These are phyloP conservation scores for Astropecten irregularis DNA, from an alignment of 53 echinoderm and acorn worm genomes.

Conservation along the genomic window DNA sequence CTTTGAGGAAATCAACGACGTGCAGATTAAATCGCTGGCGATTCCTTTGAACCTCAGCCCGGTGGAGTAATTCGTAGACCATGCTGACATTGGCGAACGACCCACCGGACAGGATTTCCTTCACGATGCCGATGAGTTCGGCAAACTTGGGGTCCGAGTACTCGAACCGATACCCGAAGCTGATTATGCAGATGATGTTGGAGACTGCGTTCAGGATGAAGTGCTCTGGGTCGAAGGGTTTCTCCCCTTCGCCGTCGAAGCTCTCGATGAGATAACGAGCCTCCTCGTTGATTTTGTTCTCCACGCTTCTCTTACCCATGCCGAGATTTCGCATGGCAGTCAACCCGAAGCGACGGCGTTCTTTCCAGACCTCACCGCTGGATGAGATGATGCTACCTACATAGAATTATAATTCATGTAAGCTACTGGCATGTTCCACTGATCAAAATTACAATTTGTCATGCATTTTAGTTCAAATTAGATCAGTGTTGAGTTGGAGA, in stretches of 20 bases:
- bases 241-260: slow-evolving; percentile 35
- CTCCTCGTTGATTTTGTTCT: slow-evolving; percentile 78
- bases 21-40: no score
- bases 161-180: slow-evolving; percentile 66
- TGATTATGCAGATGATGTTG: slow-evolving; percentile 78
- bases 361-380: slow-evolving; percentile 73
- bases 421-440: no score
- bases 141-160: slow-evolving; percentile 40
- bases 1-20: no score
- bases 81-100: neutral
- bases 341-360: slow-evolving; percentile 78
- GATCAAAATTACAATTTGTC: no score
- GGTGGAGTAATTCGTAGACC: no score
- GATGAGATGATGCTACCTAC: slow-evolving; percentile 74
- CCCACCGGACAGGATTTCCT: neutral
- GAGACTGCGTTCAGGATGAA: slow-evolving; percentile 63
- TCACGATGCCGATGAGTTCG: slow-evolving; percentile 7
- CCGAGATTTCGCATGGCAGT: slow-evolving; percentile 81
- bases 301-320: slow-evolving; percentile 83
- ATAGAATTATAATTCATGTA: no score
- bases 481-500: no score
- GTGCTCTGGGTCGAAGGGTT: slow-evolving; percentile 59
- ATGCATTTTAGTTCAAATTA: no score
- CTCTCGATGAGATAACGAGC: slow-evolving; percentile 57
- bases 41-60: no score